A percentile compares a stretch with the other conserved stretches of the same genome.
These are phyloP conservation scores for Tonatia bakeri DNA, from an alignment of 2,113 vertebrate genomes.

Conservation along the genomic window DNA sequence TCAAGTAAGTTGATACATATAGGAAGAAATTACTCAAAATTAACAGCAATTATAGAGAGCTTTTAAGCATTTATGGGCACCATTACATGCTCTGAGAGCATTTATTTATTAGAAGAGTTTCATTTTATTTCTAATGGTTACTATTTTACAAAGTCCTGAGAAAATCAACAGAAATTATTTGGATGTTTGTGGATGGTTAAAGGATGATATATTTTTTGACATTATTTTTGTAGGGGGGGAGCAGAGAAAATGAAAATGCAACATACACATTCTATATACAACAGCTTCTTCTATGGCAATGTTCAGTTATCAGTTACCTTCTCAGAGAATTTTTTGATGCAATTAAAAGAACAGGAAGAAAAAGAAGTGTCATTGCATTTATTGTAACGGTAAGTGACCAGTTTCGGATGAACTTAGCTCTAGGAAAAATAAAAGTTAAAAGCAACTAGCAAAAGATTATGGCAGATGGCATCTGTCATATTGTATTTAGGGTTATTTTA, in stretches of 20 bases:
- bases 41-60: constrained; percentile 76
- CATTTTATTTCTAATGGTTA: constrained; percentile 73
- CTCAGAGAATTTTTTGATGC: constrained; percentile 35
- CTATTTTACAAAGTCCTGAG: constrained; percentile 72
- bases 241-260: background rate
- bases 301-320: constrained; percentile 17
- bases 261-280: constrained; percentile 13
- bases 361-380: constrained; percentile 62
- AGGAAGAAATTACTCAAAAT: constrained; percentile 80
- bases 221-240: background rate
- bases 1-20: constrained; percentile 79
- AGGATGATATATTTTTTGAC: constrained; percentile 11
- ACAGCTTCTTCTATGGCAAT: constrained; percentile 7
- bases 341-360: constrained; percentile 47
- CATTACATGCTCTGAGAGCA: constrained; percentile 57
- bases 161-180: constrained; percentile 73
- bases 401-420: constrained; percentile 80
- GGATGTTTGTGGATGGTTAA: constrained; percentile 29
- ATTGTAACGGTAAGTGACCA: constrained; percentile 77
- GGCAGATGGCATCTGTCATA: constrained; percentile 87
- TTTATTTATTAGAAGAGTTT: constrained; percentile 75
- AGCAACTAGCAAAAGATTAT: constrained; percentile 84
- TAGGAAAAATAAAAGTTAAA: constrained; percentile 85
- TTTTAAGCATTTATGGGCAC: constrained; percentile 72
- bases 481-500: constrained; percentile 86